These are phyloP conservation scores for Argyrosomus regius DNA, from an alignment of 2,797 vertebrate species.

Conservation along the genomic window DNA sequence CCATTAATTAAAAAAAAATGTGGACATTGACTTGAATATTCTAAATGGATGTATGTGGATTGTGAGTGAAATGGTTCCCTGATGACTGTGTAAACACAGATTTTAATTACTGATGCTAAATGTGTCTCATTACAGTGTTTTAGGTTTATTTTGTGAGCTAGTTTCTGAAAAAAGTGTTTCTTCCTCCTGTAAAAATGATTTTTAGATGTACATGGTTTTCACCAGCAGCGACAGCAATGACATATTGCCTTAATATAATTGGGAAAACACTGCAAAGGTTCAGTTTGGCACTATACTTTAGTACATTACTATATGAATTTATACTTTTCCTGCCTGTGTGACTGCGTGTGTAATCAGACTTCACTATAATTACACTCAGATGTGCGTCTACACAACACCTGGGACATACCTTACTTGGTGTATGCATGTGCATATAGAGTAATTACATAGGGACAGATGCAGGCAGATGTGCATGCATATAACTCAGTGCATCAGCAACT, in stretches of 20 bases:
- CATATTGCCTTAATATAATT: background rate
- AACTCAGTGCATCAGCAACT: slow-evolving; percentile 35
- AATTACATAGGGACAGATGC: slow-evolving; percentile 54
- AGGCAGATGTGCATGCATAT: background rate
- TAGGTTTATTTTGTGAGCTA: too few relatives aligned
- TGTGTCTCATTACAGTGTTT: too few relatives aligned
- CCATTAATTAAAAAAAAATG: too few relatives aligned
- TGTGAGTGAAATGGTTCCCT: too few relatives aligned
- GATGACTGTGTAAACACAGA: too few relatives aligned
- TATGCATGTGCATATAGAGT: slow-evolving; percentile 8
- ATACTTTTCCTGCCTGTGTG: background rate
- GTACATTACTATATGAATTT: background rate
- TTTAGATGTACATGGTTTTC: too few relatives aligned
- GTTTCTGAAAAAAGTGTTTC: too few relatives aligned
- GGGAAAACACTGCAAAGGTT: background rate
- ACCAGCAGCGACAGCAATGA: too few relatives aligned
- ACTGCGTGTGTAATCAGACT: slow-evolving; percentile 6
- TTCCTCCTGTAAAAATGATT: too few relatives aligned
- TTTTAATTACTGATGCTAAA: too few relatives aligned
- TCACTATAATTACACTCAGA: slow-evolving; percentile 7
- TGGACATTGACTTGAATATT: too few relatives aligned
- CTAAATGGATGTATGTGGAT: too few relatives aligned
- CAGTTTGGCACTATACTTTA: background rate
- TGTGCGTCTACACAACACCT: slow-evolving; percentile 24
- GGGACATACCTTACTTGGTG: background rate